These are phyloP conservation scores for Phyllostomus discolor DNA, from an alignment of 2,113 vertebrate genomes.

Conservation along the genomic window DNA sequence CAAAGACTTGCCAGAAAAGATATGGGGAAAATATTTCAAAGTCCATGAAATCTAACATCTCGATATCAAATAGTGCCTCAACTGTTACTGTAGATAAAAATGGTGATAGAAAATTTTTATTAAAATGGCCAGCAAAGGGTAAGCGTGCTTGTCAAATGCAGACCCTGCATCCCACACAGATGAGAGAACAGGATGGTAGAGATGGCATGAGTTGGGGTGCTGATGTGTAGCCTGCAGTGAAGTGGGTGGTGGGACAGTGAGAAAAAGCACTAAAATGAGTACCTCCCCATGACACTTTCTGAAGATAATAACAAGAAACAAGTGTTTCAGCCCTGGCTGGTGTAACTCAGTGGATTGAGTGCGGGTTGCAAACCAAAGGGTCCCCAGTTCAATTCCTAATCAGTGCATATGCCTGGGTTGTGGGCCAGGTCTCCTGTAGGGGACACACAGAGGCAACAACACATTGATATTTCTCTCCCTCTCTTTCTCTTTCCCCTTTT, in stretches of 20 bases:
- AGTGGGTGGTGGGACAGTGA: not conserved
- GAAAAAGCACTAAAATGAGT: not conserved
- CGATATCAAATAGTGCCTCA: constrained; percentile 27
- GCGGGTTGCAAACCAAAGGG: too few relatives aligned
- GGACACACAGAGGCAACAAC: too few relatives aligned
- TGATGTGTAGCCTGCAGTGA: not conserved
- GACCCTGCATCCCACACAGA: not conserved
- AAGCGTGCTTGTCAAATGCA: constrained; percentile 53
- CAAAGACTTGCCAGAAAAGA: constrained; percentile 65
- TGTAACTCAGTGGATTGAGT: too few relatives aligned
- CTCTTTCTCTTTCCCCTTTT: too few relatives aligned
- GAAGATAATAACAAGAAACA: not conserved
- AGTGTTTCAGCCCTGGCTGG: too few relatives aligned
- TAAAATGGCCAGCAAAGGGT: constrained; percentile 61
- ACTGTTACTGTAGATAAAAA: constrained; percentile 53
- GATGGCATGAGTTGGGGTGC: not conserved
- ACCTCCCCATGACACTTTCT: not conserved
- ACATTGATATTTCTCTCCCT: too few relatives aligned
- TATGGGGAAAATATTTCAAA: constrained; percentile 59
- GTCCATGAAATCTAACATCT: constrained; percentile 50
- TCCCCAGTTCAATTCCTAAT: too few relatives aligned
- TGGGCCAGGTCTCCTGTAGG: too few relatives aligned
- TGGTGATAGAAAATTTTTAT: constrained; percentile 67
- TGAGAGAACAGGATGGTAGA: not conserved
- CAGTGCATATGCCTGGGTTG: too few relatives aligned